Conservation (phyloP, 2,888 invertebrate genomes). For the Spisula solida region DNA sequence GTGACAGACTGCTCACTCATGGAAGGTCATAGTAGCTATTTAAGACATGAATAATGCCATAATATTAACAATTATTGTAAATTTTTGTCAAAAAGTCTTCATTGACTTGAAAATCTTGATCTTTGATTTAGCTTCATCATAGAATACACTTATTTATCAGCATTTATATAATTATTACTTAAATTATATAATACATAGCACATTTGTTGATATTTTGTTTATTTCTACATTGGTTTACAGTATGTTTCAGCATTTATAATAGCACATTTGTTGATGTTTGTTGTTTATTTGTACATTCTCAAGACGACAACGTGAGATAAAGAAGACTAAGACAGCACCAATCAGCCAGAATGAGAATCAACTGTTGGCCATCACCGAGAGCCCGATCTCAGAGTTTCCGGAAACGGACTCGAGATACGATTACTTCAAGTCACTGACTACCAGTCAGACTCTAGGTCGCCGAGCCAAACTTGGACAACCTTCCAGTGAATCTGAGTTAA, state of each 20-base stretch:
- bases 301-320: constrained; percentile 80
- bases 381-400: constrained; percentile 70
- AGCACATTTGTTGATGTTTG: constrained; percentile 20
- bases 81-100: no score
- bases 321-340: constrained; percentile 84
- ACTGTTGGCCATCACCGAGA: constrained; percentile 68
- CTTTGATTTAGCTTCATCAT: no score
- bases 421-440: constrained; percentile 81
- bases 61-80: no score
- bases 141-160: no score
- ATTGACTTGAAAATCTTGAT: no score
- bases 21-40: no score
- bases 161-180: no score
- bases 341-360: constrained; percentile 64
- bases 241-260: neutral
- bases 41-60: no score
- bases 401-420: constrained; percentile 56
- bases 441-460: constrained; percentile 82
- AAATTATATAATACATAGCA: no score
- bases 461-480: constrained; percentile 50
- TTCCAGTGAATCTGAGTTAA: constrained; percentile 12
- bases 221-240: no score
- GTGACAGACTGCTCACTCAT: no score
- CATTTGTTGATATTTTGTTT: no score
- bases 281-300: constrained; percentile 58